phyloP scores from a whole-genome alignment of 2,888 invertebrate genomes.

The Heliconius sara region DNA sequence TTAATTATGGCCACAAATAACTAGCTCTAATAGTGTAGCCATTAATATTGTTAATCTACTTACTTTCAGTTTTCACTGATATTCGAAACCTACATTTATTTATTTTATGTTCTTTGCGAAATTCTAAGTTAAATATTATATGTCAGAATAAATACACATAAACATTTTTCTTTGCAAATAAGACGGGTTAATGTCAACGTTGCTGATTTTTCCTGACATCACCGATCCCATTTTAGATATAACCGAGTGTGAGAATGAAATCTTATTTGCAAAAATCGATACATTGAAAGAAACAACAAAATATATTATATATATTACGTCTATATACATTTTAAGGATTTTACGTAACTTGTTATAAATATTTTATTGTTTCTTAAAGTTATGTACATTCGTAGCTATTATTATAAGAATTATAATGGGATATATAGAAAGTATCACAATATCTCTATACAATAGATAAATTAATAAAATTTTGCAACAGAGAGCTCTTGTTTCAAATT shows the following conservation, averaged over 20 bases:
- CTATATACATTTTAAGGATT: neutral
- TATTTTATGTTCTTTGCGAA: too few relatives aligned
- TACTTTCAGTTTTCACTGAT: too few relatives aligned
- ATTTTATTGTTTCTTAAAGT: neutral
- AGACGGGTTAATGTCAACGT: constrained; percentile 6
- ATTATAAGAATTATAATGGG: neutral
- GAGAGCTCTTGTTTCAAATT: constrained; percentile 31
- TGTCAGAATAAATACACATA: constrained; percentile 5
- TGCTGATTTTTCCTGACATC: constrained; percentile 15
- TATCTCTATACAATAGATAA: neutral
- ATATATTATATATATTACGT: neutral
- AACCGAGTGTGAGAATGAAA: constrained; percentile 9
- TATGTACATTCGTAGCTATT: neutral
- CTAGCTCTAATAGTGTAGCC: too few relatives aligned
- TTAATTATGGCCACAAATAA: too few relatives aligned
- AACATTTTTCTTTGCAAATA: constrained; percentile 11
- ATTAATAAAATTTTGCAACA: neutral
- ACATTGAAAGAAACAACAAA: neutral
- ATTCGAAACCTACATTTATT: too few relatives aligned
- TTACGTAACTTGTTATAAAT: neutral
- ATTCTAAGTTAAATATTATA: neutral
- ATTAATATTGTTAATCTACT: too few relatives aligned
- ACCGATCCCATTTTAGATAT: constrained; percentile 16
- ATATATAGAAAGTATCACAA: neutral
- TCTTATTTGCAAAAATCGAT: constrained; percentile 15